Evolutionary conservation across 1,140 invertebrate genomes (phyloP).

Genomic region (Macrostomum lignano): DNA sequence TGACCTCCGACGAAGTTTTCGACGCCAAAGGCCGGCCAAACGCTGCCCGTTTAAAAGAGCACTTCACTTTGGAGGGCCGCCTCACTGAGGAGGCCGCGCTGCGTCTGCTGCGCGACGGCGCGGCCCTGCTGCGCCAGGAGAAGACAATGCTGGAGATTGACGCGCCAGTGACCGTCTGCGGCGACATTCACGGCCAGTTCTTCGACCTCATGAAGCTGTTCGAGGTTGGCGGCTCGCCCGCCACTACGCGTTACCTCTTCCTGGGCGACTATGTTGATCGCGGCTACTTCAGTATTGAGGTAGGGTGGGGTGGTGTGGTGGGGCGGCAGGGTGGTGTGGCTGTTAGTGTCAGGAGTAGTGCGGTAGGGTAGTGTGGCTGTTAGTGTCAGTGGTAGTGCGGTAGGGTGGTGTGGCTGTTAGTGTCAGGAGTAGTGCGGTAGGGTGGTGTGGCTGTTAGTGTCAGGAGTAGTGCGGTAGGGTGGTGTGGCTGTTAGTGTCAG

Average conservation of each 20-base stretch:
- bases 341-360: no score
- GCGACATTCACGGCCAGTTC: constrained; percentile 8
- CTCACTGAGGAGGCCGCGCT: constrained; percentile 88
- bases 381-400: no score
- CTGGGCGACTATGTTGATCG: constrained; percentile 7
- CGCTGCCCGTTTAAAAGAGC: constrained; percentile 47
- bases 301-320: no score
- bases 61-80: constrained; percentile 87
- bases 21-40: constrained; percentile 37
- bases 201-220: constrained; percentile 6
- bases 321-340: no score
- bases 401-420: no score
- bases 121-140: constrained; percentile 68
- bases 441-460: no score
- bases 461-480: no score
- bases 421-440: no score
- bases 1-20: constrained; percentile 79
- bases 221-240: constrained; percentile 1
- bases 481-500: no score
- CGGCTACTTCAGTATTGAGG: constrained; percentile 6
- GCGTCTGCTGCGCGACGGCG: constrained; percentile 85
- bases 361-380: no score
- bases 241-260: background rate
- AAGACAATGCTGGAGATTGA: constrained; percentile 99
- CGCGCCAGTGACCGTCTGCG: constrained; percentile 64